phyloP scores from a whole-genome alignment of 2,888 invertebrate species.

The Orthonevra nobilis region DNA sequence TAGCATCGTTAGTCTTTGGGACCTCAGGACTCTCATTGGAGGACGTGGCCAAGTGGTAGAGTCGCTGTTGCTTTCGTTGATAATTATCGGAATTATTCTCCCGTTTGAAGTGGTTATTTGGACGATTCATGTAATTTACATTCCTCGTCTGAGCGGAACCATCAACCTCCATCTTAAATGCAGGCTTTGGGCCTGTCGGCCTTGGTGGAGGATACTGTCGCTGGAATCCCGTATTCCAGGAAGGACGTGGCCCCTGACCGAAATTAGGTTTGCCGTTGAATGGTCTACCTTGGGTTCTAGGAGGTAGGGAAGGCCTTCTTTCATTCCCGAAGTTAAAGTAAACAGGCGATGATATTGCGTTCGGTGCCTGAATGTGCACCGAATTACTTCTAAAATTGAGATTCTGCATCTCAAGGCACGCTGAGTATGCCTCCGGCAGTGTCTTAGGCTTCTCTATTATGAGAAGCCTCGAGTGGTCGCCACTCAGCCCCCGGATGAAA shows the following conservation, averaged over 20 bases:
- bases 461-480: constrained; percentile 16
- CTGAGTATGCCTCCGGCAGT: constrained; percentile 46
- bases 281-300: not conserved
- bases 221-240: not conserved
- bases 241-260: not conserved
- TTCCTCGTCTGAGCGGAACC: constrained; percentile 2
- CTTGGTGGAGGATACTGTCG: not conserved
- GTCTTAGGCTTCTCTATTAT: constrained; percentile 37
- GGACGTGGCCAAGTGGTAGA: not conserved
- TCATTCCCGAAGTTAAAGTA: not conserved
- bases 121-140: constrained; percentile 1
- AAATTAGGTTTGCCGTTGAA: not conserved
- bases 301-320: not conserved
- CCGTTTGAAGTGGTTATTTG: constrained; percentile 15
- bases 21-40: not conserved
- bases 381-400: constrained; percentile 5
- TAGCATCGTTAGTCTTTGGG: not conserved
- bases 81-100: constrained; percentile 3
- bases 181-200: constrained; percentile 4
- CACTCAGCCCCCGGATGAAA: constrained; percentile 54
- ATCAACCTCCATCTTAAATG: constrained; percentile 19
- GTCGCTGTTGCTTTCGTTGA: constrained; percentile 13
- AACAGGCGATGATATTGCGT: constrained; percentile 1
- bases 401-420: constrained; percentile 59
- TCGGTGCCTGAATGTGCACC: constrained; percentile 5